Evolutionary conservation across 2,113 vertebrate species (phyloP), one percentile per base, ranked within the genome.

Genomic region (Kryptolebias marmoratus): DNA sequence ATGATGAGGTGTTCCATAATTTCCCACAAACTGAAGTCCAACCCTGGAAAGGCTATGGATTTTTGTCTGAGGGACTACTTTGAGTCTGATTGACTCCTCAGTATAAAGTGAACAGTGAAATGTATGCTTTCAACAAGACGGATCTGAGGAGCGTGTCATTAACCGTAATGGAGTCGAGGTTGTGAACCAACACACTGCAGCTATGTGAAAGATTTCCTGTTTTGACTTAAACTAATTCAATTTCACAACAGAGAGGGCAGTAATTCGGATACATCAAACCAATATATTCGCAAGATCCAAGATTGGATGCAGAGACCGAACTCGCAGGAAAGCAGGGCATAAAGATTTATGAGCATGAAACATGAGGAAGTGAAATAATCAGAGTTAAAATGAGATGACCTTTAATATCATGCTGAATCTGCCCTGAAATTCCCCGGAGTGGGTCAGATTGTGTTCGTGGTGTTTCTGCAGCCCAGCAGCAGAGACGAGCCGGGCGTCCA

Each of bases 341-440:
- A 54, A 64, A 85, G 80, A 82, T 77, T 22, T 71, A 77, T 83
- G 52, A 27, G 8, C 13, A 15, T 50, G 36, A 76, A 77, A 76
- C 68, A 83, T 70, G 56, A 73, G 53, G 28, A 15, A 49, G 71
- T 39, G 28, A 69, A 49, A 76, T 83, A 74, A 80, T 79, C 65
- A 54, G 62, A 80, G 69, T 22, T n/a, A 58, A 74, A 81, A 87
- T 88, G 63, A 76, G 76, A 69, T 88, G 80, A 87, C 80, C 86
- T 90, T 88, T 88, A 81, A 82, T 82, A 88, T 85, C 55, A 42
- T 6, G 48, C n/a, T 11, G 54, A 60, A 72, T 64, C 66, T 50
- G 53, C 15, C 27, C 60, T 22, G 3, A 71, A 68, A 75, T 63
- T 55, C 68, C 67, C 68, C 58, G 0, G 67, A 77, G 64, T 11